phyloP scores from a whole-genome alignment of 2,888 invertebrate species.

The Xestia c-nigrum region DNA sequence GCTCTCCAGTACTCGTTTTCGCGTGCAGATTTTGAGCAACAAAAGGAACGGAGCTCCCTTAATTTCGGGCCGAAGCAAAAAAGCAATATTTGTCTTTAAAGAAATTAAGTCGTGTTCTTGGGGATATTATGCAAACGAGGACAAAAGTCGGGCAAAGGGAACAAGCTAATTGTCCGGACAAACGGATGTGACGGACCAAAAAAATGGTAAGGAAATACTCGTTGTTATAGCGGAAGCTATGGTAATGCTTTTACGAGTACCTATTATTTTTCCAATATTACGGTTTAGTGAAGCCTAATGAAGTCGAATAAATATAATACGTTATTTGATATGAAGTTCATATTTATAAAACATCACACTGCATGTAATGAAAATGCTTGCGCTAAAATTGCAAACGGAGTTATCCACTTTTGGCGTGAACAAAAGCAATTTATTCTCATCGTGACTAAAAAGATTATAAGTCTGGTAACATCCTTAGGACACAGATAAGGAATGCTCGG shows the following conservation, averaged over 20 bases:
- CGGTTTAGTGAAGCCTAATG: slow-evolving; percentile 42
- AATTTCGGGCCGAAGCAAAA: slow-evolving; percentile 60
- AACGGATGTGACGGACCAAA: slow-evolving; percentile 78
- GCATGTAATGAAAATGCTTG: background rate
- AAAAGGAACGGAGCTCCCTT: slow-evolving; percentile 45
- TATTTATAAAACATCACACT: background rate
- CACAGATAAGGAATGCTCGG: slow-evolving; percentile 62
- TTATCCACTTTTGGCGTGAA: slow-evolving; percentile 17
- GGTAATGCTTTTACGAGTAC: slow-evolving; percentile 69
- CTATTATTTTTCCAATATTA: slow-evolving; percentile 59
- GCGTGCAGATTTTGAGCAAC: slow-evolving; percentile 53
- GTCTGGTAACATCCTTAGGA: slow-evolving; percentile 53
- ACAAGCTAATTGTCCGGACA: slow-evolving; percentile 80
- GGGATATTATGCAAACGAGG: slow-evolving; percentile 75
- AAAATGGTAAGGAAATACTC: slow-evolving; percentile 74
- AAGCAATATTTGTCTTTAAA: slow-evolving; percentile 72
- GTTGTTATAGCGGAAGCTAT: slow-evolving; percentile 71
- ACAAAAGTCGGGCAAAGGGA: slow-evolving; percentile 68
- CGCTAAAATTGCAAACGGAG: slow-evolving; percentile 15
- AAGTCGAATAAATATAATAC: slow-evolving; percentile 29
- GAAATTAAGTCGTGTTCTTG: slow-evolving; percentile 75
- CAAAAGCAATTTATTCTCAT: slow-evolving; percentile 39
- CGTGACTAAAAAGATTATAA: slow-evolving; percentile 46
- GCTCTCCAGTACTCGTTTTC: slow-evolving; percentile 45
- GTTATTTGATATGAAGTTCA: slow-evolving; percentile 10